Conservation (phyloP, 2,113 vertebrate species). For the Haemorhous mexicanus region DNA sequence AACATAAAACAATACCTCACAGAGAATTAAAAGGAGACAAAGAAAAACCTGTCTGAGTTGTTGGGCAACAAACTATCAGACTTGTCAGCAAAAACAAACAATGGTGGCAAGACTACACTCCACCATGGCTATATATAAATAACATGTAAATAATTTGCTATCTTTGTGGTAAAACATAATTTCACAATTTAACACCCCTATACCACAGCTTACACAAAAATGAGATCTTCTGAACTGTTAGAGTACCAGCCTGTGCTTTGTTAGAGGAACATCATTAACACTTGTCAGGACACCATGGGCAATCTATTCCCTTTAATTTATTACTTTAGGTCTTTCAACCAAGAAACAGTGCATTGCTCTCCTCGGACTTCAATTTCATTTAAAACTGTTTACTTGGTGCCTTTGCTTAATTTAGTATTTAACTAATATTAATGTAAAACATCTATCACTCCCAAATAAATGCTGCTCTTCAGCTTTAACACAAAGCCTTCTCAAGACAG, state of each 20-base stretch:
- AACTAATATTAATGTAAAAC: background rate
- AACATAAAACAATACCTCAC: constrained; percentile 23
- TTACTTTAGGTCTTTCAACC: background rate
- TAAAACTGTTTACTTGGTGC: background rate
- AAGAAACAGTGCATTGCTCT: background rate
- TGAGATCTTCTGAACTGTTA: background rate
- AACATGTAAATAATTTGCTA: constrained; percentile 35
- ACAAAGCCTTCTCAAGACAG: background rate
- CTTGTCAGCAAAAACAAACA: constrained; percentile 58
- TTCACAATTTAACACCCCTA: constrained; percentile 22
- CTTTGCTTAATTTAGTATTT: background rate
- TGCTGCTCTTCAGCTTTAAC: background rate
- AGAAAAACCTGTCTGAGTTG: constrained; percentile 58
- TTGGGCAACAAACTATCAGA: constrained; percentile 54
- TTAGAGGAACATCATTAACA: background rate
- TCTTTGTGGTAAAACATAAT: constrained; percentile 47
- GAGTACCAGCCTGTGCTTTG: background rate
- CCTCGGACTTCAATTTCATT: background rate
- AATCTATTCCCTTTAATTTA: background rate
- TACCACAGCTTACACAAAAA: constrained; percentile 32
- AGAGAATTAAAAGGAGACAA: constrained; percentile 42
- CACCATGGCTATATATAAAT: constrained; percentile 12
- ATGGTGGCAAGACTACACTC: constrained; percentile 13
- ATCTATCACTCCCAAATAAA: background rate
- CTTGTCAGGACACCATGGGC: background rate